phyloP scores from a whole-genome alignment of 2,113 vertebrate genomes.

The Rynchops niger region DNA sequence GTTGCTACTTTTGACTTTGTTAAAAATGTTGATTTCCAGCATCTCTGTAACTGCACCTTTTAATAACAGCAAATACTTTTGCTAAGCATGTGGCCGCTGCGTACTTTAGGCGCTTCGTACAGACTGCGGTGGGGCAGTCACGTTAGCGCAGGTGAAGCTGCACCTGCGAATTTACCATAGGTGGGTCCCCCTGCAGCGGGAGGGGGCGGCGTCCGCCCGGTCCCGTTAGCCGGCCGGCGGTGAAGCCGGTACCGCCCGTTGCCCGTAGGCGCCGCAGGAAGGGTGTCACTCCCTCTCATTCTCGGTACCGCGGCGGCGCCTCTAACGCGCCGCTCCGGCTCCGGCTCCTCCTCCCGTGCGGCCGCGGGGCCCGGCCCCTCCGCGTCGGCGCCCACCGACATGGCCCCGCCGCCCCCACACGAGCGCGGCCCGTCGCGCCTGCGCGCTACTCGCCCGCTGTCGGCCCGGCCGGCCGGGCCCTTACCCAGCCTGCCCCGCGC shows the following conservation, averaged over 20 bases:
- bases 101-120: rapidly evolving
- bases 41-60: rapidly evolving
- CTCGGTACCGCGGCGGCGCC: not conserved
- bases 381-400: not conserved
- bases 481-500: conserved; percentile 66
- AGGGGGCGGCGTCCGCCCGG: not conserved
- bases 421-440: conserved; percentile 25
- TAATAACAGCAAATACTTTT: rapidly evolving
- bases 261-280: not conserved
- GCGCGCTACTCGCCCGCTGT: conserved; percentile 18
- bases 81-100: rapidly evolving
- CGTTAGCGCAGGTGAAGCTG: rapidly evolving
- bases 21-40: rapidly evolving
- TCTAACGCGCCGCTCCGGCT: rapidly evolving
- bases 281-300: not conserved
- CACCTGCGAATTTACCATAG: not conserved
- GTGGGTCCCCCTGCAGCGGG: rapidly evolving
- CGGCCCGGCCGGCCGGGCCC: conserved; percentile 45
- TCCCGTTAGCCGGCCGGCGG: not conserved
- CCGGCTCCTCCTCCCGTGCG: not conserved
- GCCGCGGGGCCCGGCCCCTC: too few relatives aligned
- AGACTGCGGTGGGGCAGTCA: rapidly evolving
- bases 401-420: not conserved
- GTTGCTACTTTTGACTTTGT: not conserved
- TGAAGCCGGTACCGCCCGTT: not conserved